A percentile compares a stretch with the other conserved stretches of the same genome.
These are phyloP conservation scores for Eupeodes luniger DNA, from an alignment of 2,888 invertebrate species.

Conservation along the genomic window DNA sequence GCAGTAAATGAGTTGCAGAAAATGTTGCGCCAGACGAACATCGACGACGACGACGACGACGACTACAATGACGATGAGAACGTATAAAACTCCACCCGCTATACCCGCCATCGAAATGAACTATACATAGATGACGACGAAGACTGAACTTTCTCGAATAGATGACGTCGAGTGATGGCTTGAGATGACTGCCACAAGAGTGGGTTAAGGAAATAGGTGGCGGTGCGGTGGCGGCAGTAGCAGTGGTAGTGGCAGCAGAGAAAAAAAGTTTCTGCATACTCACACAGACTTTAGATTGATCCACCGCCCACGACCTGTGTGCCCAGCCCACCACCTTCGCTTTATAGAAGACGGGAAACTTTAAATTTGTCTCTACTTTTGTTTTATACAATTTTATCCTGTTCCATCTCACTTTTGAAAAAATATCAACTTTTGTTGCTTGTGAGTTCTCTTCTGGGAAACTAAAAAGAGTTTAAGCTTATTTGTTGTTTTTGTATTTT, in stretches of 20 bases:
- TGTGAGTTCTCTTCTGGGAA: constrained; percentile 11
- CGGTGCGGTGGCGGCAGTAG: background rate
- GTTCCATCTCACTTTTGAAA: background rate
- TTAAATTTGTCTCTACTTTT: constrained; percentile 70
- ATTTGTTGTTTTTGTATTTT: background rate
- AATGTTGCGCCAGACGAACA: constrained; percentile 77
- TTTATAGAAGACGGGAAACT: constrained; percentile 48
- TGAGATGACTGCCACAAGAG: constrained; percentile 49
- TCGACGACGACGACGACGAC: constrained; percentile 28
- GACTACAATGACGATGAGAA: constrained; percentile 24
- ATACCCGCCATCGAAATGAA: background rate
- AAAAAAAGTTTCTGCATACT: constrained; percentile 52
- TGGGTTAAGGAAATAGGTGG: background rate
- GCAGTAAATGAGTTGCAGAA: constrained; percentile 84
- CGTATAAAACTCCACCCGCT: background rate
- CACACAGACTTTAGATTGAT: constrained; percentile 22
- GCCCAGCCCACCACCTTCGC: background rate
- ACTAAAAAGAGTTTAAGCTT: background rate
- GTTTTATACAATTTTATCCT: constrained; percentile 54
- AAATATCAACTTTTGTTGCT: constrained; percentile 23
- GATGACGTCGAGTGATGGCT: constrained; percentile 71
- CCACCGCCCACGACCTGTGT: background rate
- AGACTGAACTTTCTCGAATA: constrained; percentile 68
- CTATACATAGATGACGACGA: constrained; percentile 26
- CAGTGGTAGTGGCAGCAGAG: background rate